Base-by-base conservation (phyloP, 2,888 invertebrate genomes). In the Lochmaea capreae region DNA sequence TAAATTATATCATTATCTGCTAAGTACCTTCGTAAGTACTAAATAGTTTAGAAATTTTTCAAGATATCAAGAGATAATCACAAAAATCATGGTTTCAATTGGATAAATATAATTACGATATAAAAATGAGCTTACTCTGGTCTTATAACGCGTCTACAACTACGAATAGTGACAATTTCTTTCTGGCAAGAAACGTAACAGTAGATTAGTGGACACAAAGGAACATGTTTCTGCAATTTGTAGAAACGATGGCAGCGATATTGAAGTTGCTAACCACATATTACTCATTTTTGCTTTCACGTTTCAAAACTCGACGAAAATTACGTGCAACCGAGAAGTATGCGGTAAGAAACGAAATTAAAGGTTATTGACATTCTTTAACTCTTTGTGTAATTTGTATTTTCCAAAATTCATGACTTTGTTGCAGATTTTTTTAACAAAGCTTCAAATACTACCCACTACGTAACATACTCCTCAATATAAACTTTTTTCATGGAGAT, bases 201-300 rank as follows among this genome's bases (percentile, higher is more conserved):
- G 9, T 39, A 39, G 33, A 9, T 39, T 39, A 9, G 9, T 62
- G 57, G 68, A 69, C 71, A 76, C 73, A 73, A 71, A 73, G 66
- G 76, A 76, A 65, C 76, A 71, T 73, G 76, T 68, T 76, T 69
- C 73, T 73, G 70, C 69, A 76, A 69, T 76, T 71, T 73, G 73
- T 67, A 71, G 66, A 73, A 62, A 62, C 61, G 61, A 43, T 65
- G 39, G 46, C 59, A 22, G 46, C 10, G n/a, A 49, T 68, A 68
- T 68, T 68, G 42, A 59, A 67, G 22, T 67, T 22, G 43, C 58
- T 26, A 42, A 67, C 43, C 67, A 43, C 18, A 67, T 67, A 58
- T 59, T 43, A 58, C 58, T 42, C 57, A 59, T 22, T 59, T 67
- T 57, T 57, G 10, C 16, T 22, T 57, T 22, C 3, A 57, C 57